Evolutionary conservation across 2,113 vertebrate genomes (phyloP).

Genomic region (Corythornis cristatus): DNA sequence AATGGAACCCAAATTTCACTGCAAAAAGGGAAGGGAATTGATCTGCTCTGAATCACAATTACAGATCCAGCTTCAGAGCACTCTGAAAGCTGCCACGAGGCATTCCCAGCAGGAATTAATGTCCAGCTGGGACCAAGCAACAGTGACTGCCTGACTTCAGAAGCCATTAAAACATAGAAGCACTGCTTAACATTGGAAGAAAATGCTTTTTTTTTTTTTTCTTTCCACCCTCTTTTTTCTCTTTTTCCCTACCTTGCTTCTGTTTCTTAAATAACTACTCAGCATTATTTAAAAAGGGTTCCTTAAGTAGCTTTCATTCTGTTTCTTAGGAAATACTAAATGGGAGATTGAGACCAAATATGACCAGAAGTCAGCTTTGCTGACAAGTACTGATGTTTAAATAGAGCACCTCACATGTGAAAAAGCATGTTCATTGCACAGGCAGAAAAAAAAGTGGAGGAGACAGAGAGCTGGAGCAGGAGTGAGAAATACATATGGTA

Average conservation of each 20-base stretch:
- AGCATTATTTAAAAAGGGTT: background rate
- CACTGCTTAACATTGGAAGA: conserved; percentile 13
- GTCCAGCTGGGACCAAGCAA: conserved; percentile 40
- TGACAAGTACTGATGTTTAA: background rate
- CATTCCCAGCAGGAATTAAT: conserved; percentile 20
- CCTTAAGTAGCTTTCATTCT: background rate
- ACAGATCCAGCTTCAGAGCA: conserved; percentile 26
- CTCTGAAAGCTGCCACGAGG: background rate
- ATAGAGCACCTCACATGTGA: background rate
- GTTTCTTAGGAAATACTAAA: background rate
- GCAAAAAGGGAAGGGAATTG: background rate
- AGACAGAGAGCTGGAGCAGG: background rate
- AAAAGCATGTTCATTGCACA: background rate
- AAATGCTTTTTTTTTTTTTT: background rate
- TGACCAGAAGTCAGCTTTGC: background rate
- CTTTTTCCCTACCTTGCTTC: background rate
- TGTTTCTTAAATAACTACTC: conserved; percentile 20
- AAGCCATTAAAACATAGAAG: conserved; percentile 49
- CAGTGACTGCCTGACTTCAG: conserved; percentile 17
- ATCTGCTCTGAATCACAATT: conserved; percentile 24
- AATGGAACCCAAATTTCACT: background rate
- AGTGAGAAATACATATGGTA: background rate
- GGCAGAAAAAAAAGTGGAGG: background rate
- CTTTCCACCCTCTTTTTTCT: background rate
- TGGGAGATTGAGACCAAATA: background rate